Conservation (phyloP, 2,888 invertebrate genomes). For the Mesodorylaimus sp. region DNA sequence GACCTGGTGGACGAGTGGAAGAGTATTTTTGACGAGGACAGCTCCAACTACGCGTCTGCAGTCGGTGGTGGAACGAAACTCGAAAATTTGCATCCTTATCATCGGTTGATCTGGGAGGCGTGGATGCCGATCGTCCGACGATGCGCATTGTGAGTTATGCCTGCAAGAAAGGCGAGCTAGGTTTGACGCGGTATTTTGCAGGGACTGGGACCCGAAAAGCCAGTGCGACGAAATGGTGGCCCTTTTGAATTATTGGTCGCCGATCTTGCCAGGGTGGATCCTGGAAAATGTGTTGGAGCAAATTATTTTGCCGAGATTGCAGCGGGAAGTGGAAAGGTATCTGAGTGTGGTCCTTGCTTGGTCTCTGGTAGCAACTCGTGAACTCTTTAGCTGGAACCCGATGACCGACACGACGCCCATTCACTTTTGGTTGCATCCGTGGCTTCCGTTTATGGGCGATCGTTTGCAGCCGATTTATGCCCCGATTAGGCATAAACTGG, state of each 20-base stretch:
- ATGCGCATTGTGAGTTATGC: slow-evolving; percentile 47
- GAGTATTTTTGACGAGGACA: slow-evolving; percentile 29
- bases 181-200: too few species aligned
- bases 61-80: not conserved
- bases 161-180: too few species aligned
- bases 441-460: slow-evolving; percentile 63
- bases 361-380: not conserved
- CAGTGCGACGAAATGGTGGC: slow-evolving; percentile 55
- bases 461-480: slow-evolving; percentile 50
- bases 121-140: slow-evolving; percentile 64
- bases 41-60: not conserved
- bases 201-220: slow-evolving; percentile 64
- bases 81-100: slow-evolving; percentile 45
- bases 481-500: slow-evolving; percentile 72
- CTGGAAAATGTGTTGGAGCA: slow-evolving; percentile 61
- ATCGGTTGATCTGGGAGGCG: slow-evolving; percentile 67
- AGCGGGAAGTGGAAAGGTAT: slow-evolving; percentile 49
- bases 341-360: not conserved
- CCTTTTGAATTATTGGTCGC: slow-evolving; percentile 60
- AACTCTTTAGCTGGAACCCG: slow-evolving; percentile 58
- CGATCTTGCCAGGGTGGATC: slow-evolving; percentile 62
- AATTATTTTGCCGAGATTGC: slow-evolving; percentile 48
- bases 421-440: slow-evolving; percentile 90
- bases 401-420: slow-evolving; percentile 80
- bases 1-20: slow-evolving; percentile 34